A percentile compares a stretch with the other conserved stretches of the same genome.
Conservation (phyloP, 2,888 invertebrate genomes). For the Azorinus chamasolen region DNA sequence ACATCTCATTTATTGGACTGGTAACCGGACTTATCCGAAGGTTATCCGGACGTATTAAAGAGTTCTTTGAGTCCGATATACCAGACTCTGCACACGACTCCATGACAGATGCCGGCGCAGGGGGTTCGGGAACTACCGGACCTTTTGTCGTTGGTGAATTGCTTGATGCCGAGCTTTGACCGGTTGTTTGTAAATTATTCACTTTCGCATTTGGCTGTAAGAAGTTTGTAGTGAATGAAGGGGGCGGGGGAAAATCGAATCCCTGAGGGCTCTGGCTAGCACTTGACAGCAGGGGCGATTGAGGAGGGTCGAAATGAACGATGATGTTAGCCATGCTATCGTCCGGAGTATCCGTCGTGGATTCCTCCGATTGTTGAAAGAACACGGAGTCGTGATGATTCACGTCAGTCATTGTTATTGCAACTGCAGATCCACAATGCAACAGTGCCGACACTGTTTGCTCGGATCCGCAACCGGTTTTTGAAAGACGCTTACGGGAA, state of each 20-base stretch:
- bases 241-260: slow-evolving; percentile 77
- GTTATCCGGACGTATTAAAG: slow-evolving; percentile 34
- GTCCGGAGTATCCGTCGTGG: slow-evolving; percentile 59
- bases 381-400: slow-evolving; percentile 64
- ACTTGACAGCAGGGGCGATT: slow-evolving; percentile 80
- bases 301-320: slow-evolving; percentile 84
- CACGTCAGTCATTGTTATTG: slow-evolving; percentile 80
- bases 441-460: slow-evolving; percentile 59
- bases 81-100: slow-evolving; percentile 3
- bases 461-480: slow-evolving; percentile 63
- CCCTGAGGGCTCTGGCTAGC: slow-evolving; percentile 78
- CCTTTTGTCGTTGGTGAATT: not conserved
- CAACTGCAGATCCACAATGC: slow-evolving; percentile 74
- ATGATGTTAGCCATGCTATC: slow-evolving; percentile 77
- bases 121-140: no score
- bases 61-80: slow-evolving; percentile 47
- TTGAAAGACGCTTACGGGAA: slow-evolving; percentile 57
- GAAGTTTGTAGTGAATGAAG: slow-evolving; percentile 34
- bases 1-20: slow-evolving; percentile 79
- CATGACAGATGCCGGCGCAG: no score
- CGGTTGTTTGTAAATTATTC: slow-evolving; percentile 18
- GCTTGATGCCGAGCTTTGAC: not conserved
- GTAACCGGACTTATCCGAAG: slow-evolving; percentile 54
- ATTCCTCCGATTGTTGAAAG: slow-evolving; percentile 59
- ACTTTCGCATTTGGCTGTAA: slow-evolving; percentile 46